These are phyloP conservation scores for Thecophora atra DNA, from an alignment of 2,888 invertebrate species.

Conservation along the genomic window DNA sequence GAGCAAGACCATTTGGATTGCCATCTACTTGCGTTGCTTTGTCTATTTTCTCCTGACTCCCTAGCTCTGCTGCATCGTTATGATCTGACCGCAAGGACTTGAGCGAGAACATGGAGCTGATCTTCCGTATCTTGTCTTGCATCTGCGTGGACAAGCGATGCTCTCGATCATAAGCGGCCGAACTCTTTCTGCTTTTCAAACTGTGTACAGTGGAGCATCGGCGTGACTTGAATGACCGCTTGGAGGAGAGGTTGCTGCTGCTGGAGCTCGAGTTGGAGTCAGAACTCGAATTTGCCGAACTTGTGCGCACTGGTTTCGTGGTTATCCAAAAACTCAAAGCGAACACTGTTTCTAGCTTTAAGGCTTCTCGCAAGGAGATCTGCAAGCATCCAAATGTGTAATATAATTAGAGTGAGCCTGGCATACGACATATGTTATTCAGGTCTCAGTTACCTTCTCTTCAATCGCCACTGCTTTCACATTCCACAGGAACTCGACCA, in stretches of 20 bases:
- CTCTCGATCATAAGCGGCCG: conserved; percentile 48
- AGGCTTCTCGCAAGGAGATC: conserved; percentile 76
- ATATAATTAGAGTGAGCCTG: neutral
- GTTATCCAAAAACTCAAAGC: conserved; percentile 78
- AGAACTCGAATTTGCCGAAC: conserved; percentile 51
- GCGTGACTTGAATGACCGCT: conserved; percentile 55
- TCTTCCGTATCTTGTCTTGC: conserved; percentile 57
- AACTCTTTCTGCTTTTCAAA: conserved; percentile 54
- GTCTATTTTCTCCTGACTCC: neutral
- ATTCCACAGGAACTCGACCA: conserved; percentile 87
- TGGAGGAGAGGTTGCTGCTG: conserved; percentile 43
- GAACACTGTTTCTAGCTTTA: conserved; percentile 76
- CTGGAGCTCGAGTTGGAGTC: conserved; percentile 36
- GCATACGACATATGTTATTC: neutral
- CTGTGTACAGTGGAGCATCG: conserved; percentile 52
- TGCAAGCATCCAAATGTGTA: too few species aligned
- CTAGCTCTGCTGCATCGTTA: conserved; percentile 10
- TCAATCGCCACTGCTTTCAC: conserved; percentile 79
- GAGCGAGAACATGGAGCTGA: conserved; percentile 62
- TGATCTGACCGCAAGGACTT: conserved; percentile 52
- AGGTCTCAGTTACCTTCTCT: conserved; percentile 72
- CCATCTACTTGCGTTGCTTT: conserved; percentile 23
- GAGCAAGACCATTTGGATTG: neutral
- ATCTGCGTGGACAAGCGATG: conserved; percentile 49
- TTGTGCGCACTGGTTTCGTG: conserved; percentile 73